These are phyloP conservation scores for Atethmia centrago DNA, from an alignment of 2,888 invertebrate species.

Conservation along the genomic window DNA sequence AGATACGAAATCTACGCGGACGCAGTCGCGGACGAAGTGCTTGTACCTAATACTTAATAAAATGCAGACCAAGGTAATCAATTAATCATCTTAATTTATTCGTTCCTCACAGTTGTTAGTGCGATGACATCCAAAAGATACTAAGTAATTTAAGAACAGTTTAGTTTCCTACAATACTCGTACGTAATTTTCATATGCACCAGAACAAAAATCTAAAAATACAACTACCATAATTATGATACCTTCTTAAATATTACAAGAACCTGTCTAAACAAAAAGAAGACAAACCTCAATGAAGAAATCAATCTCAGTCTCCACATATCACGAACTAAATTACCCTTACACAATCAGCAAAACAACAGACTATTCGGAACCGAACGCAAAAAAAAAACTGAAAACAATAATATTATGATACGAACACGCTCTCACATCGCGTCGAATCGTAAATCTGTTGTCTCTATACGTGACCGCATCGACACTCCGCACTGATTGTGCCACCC, in stretches of 20 bases:
- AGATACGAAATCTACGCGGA: too few species aligned
- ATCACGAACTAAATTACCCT: slow-evolving; percentile 42
- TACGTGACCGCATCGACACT: slow-evolving; percentile 86
- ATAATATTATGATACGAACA: slow-evolving; percentile 53
- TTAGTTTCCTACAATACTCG: neutral
- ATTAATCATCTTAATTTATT: neutral
- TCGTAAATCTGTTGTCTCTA: slow-evolving; percentile 82
- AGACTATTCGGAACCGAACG: slow-evolving; percentile 50
- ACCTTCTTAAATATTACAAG: slow-evolving; percentile 1
- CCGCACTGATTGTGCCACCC: slow-evolving; percentile 85
- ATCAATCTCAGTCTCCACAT: slow-evolving; percentile 36
- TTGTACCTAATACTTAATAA: too few species aligned
- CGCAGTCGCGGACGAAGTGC: too few species aligned
- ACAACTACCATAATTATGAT: neutral
- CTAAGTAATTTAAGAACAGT: neutral
- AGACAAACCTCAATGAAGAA: slow-evolving; percentile 2
- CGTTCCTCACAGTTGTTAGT: neutral
- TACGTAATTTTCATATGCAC: neutral
- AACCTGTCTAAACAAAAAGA: slow-evolving; percentile 7
- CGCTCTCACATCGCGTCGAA: slow-evolving; percentile 70
- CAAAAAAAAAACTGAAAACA: slow-evolving; percentile 66
- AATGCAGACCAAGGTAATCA: too few species aligned
- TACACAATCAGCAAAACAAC: slow-evolving; percentile 48
- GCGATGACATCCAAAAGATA: too few species aligned
- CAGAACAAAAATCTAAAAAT: slow-evolving; percentile 3